phyloP scores from a whole-genome alignment of 2,113 vertebrate genomes.

The Hippoglossus stenolepis region DNA sequence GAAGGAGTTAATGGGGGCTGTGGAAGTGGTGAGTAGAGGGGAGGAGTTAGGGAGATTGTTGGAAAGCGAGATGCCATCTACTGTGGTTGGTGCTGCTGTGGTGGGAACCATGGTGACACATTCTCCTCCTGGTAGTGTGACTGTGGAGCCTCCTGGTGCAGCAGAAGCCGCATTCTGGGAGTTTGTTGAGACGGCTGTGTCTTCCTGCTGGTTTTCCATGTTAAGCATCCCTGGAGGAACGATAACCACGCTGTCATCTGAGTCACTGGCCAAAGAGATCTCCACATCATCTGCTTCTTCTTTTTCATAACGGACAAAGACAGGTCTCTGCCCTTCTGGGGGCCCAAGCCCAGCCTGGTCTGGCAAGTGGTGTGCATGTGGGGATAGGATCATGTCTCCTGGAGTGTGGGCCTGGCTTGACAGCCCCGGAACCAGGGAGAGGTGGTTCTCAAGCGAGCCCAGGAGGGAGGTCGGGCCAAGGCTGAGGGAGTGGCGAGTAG shows the following conservation, averaged over 20 bases:
- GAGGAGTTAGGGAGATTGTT: slow-evolving; percentile 74
- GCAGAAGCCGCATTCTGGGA: slow-evolving; percentile 40
- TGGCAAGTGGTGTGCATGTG: slow-evolving; percentile 60
- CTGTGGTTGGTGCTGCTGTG: slow-evolving; percentile 30
- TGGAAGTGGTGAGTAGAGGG: slow-evolving; percentile 65
- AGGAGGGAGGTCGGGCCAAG: slow-evolving; percentile 74
- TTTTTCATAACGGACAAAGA: slow-evolving; percentile 91
- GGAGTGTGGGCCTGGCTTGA: slow-evolving; percentile 57
- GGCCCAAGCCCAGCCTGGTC: slow-evolving; percentile 78
- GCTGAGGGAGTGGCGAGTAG: slow-evolving; percentile 72
- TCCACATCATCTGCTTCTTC: slow-evolving; percentile 90
- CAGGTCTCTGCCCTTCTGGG: slow-evolving; percentile 82
- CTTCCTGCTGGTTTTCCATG: slow-evolving; percentile 69
- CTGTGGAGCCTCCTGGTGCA: slow-evolving; percentile 9
- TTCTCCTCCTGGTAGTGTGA: slow-evolving; percentile 52
- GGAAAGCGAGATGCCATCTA: slow-evolving; percentile 60
- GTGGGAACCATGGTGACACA: slow-evolving; percentile 52
- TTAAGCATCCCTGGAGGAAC: slow-evolving; percentile 87
- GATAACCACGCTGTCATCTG: slow-evolving; percentile 91
- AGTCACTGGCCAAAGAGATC: slow-evolving; percentile 92
- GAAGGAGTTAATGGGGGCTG: slow-evolving; percentile 68
- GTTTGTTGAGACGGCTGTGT: slow-evolving; percentile 17
- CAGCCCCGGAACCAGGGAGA: slow-evolving; percentile 78
- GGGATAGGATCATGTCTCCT: slow-evolving; percentile 76
- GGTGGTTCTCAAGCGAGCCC: slow-evolving; percentile 83